Evolutionary conservation across 2,797 vertebrate species (phyloP), one percentile per base, ranked within the genome.

Genomic region (Uromys caudimaculatus): DNA sequence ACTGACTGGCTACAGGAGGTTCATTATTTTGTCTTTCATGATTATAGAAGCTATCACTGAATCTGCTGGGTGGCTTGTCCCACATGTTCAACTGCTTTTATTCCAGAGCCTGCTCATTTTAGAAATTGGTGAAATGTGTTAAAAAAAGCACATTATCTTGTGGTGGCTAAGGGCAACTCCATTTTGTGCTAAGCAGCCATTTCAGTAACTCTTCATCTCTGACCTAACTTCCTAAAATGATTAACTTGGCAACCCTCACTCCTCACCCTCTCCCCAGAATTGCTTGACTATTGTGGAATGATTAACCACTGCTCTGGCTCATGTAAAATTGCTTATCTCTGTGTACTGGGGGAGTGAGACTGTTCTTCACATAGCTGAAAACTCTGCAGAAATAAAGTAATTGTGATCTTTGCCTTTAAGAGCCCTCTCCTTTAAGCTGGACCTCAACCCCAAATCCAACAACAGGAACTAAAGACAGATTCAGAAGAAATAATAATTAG

Each of bases 21-120:
- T 77, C 90, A n/a, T 90, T 76, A 88, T 90, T 95, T 89, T 92
- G 78, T 77, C 58, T 94, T 93, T 90, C 52, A n/a, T 87, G 4
- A 6, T 62, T 73, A 73, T 23, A 47, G n/a, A 54, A 95, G 54
- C 87, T 95, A 87, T 82, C 41, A 89, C 67, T 27, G 0, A 83
- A 64, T 90, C 84, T 75, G 71, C 71, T 78, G 44, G 35, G 62
- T 27, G 95, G 84, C 44, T 93, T 92, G 81, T 94, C 64, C 69
- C 56, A 75, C 93, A 89, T 69, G 60, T 88, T 91, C n/a, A 71
- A 32, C 32, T 44, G 71, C 54, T 58, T 93, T 95, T 82, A 94
- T 92, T 87, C 52, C 83, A 90, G 79, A 92, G 47, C 5, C 79
- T 41, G 29, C 8, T 83, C 32, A 95, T 90, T 90, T 94, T 79